These are phyloP conservation scores for Anguilla marmorata DNA, from an alignment of 2,797 vertebrate genomes.

Conservation along the genomic window DNA sequence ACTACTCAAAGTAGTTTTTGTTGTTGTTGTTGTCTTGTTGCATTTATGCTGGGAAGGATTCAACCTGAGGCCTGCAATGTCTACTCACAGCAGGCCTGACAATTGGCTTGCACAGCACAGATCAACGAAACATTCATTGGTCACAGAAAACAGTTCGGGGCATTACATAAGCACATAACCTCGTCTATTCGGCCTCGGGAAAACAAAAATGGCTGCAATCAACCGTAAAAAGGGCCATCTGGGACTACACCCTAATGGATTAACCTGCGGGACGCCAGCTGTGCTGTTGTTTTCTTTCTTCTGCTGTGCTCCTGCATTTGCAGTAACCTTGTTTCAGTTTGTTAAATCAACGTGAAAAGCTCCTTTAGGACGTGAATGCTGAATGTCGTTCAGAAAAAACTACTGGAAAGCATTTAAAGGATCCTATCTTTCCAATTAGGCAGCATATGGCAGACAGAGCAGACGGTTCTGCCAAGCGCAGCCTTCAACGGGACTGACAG, in stretches of 20 bases:
- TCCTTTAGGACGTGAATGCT: neutral
- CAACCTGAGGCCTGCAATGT: neutral
- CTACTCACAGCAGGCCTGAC: neutral
- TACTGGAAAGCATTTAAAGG: neutral
- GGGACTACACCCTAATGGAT: neutral
- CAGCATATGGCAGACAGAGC: neutral
- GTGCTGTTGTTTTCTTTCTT: neutral
- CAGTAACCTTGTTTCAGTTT: neutral
- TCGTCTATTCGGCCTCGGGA: neutral
- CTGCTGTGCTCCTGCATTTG: neutral
- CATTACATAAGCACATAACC: neutral
- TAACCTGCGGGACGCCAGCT: neutral
- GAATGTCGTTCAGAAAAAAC: neutral
- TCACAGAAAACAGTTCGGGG: neutral
- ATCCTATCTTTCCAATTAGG: neutral
- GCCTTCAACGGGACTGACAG: too few relatives aligned
- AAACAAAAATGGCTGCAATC: neutral
- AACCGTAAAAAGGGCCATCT: neutral
- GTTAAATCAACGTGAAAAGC: neutral
- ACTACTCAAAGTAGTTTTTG: neutral
- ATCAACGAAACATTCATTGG: neutral
- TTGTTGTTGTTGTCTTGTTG: neutral
- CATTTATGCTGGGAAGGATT: neutral
- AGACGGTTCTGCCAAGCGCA: neutral
- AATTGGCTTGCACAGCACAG: neutral